A percentile compares a stretch with the other conserved stretches of the same genome.
Conservation (phyloP, 2,888 invertebrate genomes). For the Leptopilina drosophilae region DNA sequence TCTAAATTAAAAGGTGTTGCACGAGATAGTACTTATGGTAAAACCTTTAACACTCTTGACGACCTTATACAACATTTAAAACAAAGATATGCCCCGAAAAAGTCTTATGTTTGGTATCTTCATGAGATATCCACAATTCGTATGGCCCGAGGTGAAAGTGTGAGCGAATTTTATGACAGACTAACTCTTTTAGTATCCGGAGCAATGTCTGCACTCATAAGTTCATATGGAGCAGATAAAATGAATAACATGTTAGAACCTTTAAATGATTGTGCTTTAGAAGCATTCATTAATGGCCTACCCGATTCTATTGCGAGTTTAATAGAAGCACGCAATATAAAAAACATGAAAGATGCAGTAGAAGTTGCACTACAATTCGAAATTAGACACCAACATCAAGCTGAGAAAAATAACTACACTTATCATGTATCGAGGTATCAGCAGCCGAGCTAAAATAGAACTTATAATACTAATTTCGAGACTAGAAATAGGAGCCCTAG, state of each 20-base stretch:
- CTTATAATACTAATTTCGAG: too few species aligned
- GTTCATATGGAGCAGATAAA: neutral
- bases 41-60: too few species aligned
- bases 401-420: neutral
- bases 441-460: too few species aligned
- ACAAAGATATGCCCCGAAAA: neutral
- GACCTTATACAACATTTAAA: neutral
- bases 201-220: neutral
- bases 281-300: constrained; percentile 28
- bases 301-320: constrained; percentile 42
- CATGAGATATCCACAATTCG: too few species aligned
- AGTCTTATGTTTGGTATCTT: too few species aligned
- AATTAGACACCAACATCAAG: neutral
- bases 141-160: too few species aligned
- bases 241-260: neutral
- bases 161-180: too few species aligned
- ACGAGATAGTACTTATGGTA: too few species aligned
- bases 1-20: too few species aligned
- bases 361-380: neutral
- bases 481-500: too few species aligned
- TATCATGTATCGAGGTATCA: neutral
- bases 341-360: neutral
- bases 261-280: constrained; percentile 15
- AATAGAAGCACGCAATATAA: neutral
- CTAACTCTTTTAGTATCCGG: too few species aligned